phyloP scores from a whole-genome alignment of 2,113 vertebrate species.

The Sylvietta virens region DNA sequence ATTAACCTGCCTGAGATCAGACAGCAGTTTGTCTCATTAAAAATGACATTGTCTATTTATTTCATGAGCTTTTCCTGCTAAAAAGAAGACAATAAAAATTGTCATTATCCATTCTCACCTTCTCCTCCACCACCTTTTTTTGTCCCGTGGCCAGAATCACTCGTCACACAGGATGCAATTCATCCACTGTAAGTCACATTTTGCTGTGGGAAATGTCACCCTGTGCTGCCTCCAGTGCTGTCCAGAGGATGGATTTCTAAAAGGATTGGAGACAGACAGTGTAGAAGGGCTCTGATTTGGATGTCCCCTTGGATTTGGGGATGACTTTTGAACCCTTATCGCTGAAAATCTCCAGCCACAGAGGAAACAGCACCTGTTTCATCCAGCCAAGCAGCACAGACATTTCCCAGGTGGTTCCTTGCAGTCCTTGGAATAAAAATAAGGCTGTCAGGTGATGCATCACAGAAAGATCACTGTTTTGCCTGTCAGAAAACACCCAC shows the following conservation, averaged over 20 bases:
- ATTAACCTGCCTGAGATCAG: background rate
- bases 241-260: background rate
- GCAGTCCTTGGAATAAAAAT: background rate
- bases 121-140: background rate
- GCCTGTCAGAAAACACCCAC: background rate
- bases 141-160: background rate
- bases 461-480: background rate
- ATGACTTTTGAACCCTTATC: background rate
- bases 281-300: background rate
- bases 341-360: background rate
- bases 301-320: background rate
- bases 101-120: background rate
- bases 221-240: background rate
- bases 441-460: background rate
- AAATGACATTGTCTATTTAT: background rate
- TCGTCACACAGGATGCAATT: background rate
- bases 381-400: background rate
- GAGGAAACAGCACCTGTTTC: background rate
- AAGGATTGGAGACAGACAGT: background rate
- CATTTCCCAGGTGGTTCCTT: conserved; percentile 11
- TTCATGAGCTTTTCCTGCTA: background rate
- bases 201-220: background rate
- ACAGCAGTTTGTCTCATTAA: background rate
- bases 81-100: background rate
- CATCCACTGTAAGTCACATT: background rate